A percentile compares a stretch with the other conserved stretches of the same genome.
Evolutionary conservation across 2,113 vertebrate genomes (phyloP).

Genomic region (Protobothrops mucrosquamatus): DNA sequence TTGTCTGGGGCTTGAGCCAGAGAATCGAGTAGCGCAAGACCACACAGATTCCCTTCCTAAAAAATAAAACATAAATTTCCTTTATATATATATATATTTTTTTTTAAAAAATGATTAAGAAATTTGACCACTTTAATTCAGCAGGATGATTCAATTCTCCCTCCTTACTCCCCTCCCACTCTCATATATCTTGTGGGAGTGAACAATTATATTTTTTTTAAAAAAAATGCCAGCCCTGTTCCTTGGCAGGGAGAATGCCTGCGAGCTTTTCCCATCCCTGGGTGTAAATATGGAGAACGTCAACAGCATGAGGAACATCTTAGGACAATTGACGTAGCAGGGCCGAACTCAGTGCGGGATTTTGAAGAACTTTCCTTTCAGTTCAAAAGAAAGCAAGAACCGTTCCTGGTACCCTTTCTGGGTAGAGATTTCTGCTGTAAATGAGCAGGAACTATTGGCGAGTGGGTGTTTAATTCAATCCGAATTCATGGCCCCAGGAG

Average conservation of each 20-base stretch:
- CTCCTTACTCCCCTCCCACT: neutral
- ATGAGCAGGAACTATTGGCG: slow-evolving; percentile 49
- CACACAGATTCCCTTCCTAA: neutral
- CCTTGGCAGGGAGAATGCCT: neutral
- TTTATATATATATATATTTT: neutral
- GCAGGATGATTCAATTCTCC: neutral
- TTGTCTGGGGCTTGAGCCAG: slow-evolving; percentile 9
- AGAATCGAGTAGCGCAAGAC: neutral
- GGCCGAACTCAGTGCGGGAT: neutral
- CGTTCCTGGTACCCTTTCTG: slow-evolving; percentile 30
- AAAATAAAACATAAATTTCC: slow-evolving; percentile 16
- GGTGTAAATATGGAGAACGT: neutral
- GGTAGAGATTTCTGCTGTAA: slow-evolving; percentile 56
- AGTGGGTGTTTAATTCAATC: slow-evolving; percentile 55
- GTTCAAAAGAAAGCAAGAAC: slow-evolving; percentile 30
- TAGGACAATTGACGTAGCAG: neutral
- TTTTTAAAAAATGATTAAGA: neutral
- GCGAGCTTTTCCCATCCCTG: neutral
- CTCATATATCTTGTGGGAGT: neutral
- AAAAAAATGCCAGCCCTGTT: neutral
- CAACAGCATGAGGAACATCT: slow-evolving; percentile 12
- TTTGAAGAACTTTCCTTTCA: slow-evolving; percentile 13
- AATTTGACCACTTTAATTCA: slow-evolving; percentile 1
- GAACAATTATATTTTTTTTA: neutral
- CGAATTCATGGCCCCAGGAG: slow-evolving; percentile 52